Evolutionary conservation across 2,888 invertebrate species (phyloP).

Genomic region (Lissocephala sabroskyi): DNA sequence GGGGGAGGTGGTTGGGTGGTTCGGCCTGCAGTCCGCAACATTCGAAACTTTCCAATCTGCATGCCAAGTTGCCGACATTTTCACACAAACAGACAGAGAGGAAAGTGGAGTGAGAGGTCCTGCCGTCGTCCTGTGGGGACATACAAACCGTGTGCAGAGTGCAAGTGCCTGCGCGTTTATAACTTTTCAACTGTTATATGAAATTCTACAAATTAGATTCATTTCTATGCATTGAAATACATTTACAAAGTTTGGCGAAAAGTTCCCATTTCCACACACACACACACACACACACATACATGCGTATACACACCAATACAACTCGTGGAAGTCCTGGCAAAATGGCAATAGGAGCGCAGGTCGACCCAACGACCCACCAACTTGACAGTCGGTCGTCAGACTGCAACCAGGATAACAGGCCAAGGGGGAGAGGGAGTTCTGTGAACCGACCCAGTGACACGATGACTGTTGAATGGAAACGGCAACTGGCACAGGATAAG

Average conservation of each 20-base stretch:
- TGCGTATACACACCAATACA: conserved; percentile 8
- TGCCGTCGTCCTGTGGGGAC: conserved; percentile 7
- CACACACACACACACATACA: conserved; percentile 14
- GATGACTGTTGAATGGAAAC: too few relatives aligned
- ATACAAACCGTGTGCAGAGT: conserved; percentile 44
- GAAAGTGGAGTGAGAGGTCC: conserved; percentile 16
- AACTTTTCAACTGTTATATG: conserved; percentile 65
- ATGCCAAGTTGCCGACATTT: conserved; percentile 63
- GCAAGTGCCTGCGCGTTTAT: conserved; percentile 64
- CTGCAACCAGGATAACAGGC: too few relatives aligned
- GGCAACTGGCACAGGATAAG: too few relatives aligned
- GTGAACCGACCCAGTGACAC: conserved; percentile 2
- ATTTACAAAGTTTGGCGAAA: conserved; percentile 60
- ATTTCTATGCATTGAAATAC: conserved; percentile 65
- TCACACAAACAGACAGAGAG: conserved; percentile 48
- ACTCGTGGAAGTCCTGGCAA: too few relatives aligned
- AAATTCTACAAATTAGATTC: conserved; percentile 66
- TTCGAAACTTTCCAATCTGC: conserved; percentile 63
- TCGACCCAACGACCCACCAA: too few relatives aligned
- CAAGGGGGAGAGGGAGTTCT: too few relatives aligned
- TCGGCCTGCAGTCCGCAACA: conserved; percentile 14
- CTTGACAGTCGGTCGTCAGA: too few relatives aligned
- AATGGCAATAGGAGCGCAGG: too few relatives aligned
- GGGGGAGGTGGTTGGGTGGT: too few relatives aligned
- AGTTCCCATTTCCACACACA: conserved; percentile 56